Evolutionary conservation across 2,113 vertebrate genomes (phyloP).

Genomic region (Felis catus): DNA sequence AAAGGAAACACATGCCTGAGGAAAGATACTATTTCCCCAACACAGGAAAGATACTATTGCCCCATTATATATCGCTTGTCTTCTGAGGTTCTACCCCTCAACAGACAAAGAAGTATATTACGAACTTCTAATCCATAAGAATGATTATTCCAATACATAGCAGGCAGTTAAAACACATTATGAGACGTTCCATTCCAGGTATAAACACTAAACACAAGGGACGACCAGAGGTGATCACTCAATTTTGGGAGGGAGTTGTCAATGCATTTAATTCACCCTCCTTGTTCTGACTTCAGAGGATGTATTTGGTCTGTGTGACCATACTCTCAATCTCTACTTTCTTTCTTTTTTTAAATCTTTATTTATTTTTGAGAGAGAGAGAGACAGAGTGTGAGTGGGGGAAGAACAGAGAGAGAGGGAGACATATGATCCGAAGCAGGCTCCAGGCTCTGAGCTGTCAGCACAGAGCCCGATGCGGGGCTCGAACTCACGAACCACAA

Average conservation of each 20-base stretch:
- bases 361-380: too few relatives aligned
- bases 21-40: background rate
- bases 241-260: accelerated
- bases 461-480: too few relatives aligned
- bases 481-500: too few relatives aligned
- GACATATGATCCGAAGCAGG: too few relatives aligned
- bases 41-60: background rate
- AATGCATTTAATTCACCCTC: background rate
- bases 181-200: background rate
- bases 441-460: too few relatives aligned
- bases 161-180: background rate
- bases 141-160: background rate
- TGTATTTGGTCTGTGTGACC: background rate
- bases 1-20: background rate
- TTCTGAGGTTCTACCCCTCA: background rate
- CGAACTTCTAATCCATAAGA: background rate
- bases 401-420: too few relatives aligned
- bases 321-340: background rate
- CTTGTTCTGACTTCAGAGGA: background rate
- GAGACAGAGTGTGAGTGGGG: too few relatives aligned
- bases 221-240: background rate
- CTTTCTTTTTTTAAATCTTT: background rate
- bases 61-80: background rate
- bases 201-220: background rate
- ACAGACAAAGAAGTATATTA: background rate